A percentile compares a stretch with the other conserved stretches of the same genome.
These are phyloP conservation scores for Gryllus bimaculatus DNA, from an alignment of 1,140 invertebrate genomes.

Conservation along the genomic window DNA sequence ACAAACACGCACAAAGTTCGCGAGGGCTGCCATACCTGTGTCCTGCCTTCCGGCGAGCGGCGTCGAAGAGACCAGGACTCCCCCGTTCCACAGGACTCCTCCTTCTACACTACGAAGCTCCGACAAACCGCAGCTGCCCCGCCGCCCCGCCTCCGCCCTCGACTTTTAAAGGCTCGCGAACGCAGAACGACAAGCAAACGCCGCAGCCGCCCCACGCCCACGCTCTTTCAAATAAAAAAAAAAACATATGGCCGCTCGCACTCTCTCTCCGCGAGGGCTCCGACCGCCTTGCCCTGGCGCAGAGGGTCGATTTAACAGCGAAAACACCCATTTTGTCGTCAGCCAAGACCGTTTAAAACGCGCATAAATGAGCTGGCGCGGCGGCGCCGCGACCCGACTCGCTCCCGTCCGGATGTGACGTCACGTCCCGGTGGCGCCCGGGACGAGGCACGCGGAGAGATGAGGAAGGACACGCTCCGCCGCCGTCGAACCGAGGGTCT, in stretches of 20 bases:
- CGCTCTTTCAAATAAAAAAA: background rate
- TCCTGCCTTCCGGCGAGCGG: too few relatives aligned
- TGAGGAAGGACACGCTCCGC: too few relatives aligned
- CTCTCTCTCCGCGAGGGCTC: background rate
- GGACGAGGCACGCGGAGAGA: background rate
- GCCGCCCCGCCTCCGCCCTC: background rate
- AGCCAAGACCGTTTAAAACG: background rate
- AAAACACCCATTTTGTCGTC: background rate
- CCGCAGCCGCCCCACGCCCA: too few relatives aligned
- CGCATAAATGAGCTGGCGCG: background rate
- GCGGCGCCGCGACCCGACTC: too few relatives aligned
- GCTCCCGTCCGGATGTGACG: background rate
- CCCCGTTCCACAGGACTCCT: too few relatives aligned
- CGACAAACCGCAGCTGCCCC: background rate
- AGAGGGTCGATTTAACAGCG: background rate
- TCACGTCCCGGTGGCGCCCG: background rate
- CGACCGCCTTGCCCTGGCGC: background rate
- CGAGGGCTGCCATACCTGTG: too few relatives aligned
- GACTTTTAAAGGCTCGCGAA: background rate
- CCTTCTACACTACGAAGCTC: too few relatives aligned
- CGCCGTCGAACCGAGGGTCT: background rate
- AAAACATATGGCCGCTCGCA: background rate
- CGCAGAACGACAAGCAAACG: background rate
- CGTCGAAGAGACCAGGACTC: too few relatives aligned
- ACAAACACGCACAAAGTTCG: too few relatives aligned